Evolutionary conservation across 2,797 vertebrate species (phyloP).

Genomic region (Tiaroga cobitis): DNA sequence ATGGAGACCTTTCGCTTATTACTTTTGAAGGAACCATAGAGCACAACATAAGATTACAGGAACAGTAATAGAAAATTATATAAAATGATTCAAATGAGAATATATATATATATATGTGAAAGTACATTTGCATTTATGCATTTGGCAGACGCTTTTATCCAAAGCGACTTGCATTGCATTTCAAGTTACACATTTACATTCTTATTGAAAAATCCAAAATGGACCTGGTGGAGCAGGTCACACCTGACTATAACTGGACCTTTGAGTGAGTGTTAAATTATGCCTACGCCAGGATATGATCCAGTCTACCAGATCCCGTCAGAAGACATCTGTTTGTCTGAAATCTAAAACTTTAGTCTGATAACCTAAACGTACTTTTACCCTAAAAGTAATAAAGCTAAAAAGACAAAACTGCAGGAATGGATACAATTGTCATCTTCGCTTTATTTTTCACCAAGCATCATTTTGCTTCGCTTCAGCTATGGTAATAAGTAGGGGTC

Average conservation of each 20-base stretch:
- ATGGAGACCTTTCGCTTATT: too few relatives aligned
- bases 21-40: too few relatives aligned
- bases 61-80: too few relatives aligned
- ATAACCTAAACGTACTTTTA: neutral
- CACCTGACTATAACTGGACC: conserved; percentile 94
- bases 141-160: too few relatives aligned
- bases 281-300: neutral
- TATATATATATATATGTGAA: too few relatives aligned
- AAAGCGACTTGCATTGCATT: too few relatives aligned
- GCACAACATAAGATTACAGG: too few relatives aligned
- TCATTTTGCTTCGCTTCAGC: neutral
- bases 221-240: conserved; percentile 88
- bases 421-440: neutral
- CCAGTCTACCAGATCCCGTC: neutral
- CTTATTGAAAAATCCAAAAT: conserved; percentile 74
- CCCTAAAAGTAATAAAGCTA: neutral
- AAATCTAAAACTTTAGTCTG: neutral
- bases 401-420: neutral
- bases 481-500: neutral
- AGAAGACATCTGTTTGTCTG: neutral
- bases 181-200: too few relatives aligned
- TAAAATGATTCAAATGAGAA: neutral
- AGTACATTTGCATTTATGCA: too few relatives aligned
- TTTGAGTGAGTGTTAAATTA: conserved; percentile 84
- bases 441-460: neutral